Evolutionary conservation across 2,113 vertebrate species (phyloP).

Genomic region (Tautogolabrus adspersus): DNA sequence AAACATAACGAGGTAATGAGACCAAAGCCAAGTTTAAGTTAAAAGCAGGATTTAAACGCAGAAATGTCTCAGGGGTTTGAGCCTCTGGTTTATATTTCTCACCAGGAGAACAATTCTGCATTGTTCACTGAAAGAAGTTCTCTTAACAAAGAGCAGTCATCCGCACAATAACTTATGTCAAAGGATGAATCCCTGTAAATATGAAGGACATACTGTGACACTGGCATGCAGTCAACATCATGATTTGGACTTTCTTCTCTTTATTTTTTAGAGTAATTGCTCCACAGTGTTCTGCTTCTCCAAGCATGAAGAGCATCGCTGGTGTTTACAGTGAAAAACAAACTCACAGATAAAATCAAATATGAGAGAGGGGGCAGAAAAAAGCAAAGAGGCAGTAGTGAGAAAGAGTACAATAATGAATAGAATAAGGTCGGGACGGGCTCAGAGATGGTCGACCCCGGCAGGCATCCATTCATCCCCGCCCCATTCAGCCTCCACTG

Average conservation of each 20-base stretch:
- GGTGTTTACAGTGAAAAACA: constrained; percentile 40
- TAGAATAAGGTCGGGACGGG: constrained; percentile 56
- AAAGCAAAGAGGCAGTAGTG: constrained; percentile 4
- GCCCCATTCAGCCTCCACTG: constrained; percentile 56
- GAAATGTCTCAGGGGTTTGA: no score
- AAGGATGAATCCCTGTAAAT: no score
- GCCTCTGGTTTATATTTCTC: no score
- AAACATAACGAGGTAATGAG: constrained; percentile 28
- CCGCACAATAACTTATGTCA: no score
- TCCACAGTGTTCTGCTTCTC: neutral
- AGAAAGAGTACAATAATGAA: constrained; percentile 55
- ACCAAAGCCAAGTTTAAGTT: neutral
- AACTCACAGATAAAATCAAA: constrained; percentile 16
- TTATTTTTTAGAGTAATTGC: no score
- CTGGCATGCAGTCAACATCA: no score
- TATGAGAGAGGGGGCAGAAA: constrained; percentile 7
- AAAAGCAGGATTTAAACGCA: neutral
- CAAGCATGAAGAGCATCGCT: constrained; percentile 14
- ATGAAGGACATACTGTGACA: no score
- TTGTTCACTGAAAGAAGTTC: no score
- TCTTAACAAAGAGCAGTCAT: no score
- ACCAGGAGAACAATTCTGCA: neutral
- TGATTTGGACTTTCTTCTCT: no score
- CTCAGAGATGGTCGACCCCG: constrained; percentile 45
- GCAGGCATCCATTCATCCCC: constrained; percentile 61